A percentile compares a stretch with the other conserved stretches of the same genome.
These are phyloP conservation scores for Agrilus planipennis DNA, from an alignment of 1,140 invertebrate genomes.

Conservation along the genomic window DNA sequence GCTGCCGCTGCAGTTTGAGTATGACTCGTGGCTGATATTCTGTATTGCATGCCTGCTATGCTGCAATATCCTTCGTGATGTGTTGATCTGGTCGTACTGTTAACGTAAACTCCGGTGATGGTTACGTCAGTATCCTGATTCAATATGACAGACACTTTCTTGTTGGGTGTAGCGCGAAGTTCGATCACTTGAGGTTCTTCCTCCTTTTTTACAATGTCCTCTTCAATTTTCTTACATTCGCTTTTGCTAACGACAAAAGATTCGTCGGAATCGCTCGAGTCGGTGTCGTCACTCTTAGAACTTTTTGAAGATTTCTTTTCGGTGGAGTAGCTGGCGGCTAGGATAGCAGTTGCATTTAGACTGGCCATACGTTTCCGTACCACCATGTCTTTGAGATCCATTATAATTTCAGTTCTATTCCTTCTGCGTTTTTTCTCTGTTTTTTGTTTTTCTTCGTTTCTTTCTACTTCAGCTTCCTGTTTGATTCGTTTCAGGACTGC, in stretches of 20 bases:
- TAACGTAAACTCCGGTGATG: conserved; percentile 69
- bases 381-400: conserved; percentile 79
- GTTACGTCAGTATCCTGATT: conserved; percentile 78
- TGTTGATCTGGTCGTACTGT: conserved; percentile 55
- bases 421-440: conserved; percentile 23
- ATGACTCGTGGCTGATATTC: conserved; percentile 61
- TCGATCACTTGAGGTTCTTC: conserved; percentile 45
- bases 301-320: conserved; percentile 54
- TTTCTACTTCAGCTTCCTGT: conserved; percentile 10
- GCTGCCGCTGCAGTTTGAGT: conserved; percentile 66
- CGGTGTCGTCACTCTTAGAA: conserved; percentile 40
- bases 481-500: conserved; percentile 2
- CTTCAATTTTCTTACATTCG: conserved; percentile 32
- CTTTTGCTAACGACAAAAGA: conserved; percentile 27
- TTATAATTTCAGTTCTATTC: conserved; percentile 52
- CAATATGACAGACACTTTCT: conserved; percentile 54
- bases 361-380: conserved; percentile 86
- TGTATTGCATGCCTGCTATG: conserved; percentile 70
- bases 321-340: conserved; percentile 73
- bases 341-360: conserved; percentile 81
- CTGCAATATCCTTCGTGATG: conserved; percentile 73
- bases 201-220: conserved; percentile 37
- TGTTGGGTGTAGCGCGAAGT: conserved; percentile 38
- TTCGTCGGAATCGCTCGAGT: conserved; percentile 39
- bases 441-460: conserved; percentile 14